Conservation (phyloP, 2,113 vertebrate species). For the Barnardius zonarius region DNA sequence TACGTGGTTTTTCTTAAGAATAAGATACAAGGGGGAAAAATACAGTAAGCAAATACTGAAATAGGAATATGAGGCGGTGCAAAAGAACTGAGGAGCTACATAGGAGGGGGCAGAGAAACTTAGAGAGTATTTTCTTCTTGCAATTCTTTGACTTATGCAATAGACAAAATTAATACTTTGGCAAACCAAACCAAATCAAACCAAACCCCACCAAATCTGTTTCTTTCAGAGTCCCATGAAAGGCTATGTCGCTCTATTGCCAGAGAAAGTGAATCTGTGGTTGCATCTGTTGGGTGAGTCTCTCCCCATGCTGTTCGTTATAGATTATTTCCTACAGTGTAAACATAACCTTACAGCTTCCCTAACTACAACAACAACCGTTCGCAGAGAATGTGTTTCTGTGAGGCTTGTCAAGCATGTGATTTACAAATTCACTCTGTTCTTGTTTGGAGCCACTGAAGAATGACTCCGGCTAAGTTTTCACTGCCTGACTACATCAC, state of each 20-base stretch:
- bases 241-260: slow-evolving; percentile 76
- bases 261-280: slow-evolving; percentile 77
- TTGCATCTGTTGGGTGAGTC: slow-evolving; percentile 83
- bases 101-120: neutral
- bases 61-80: neutral
- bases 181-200: neutral
- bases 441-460: neutral
- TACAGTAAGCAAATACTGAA: neutral
- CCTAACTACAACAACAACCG: neutral
- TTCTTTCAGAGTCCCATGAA: slow-evolving; percentile 77
- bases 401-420: neutral
- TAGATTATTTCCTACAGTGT: neutral
- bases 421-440: neutral
- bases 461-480: neutral
- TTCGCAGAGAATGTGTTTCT: neutral
- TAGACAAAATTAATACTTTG: neutral
- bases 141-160: neutral
- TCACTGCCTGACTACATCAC: neutral
- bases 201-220: neutral
- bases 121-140: neutral
- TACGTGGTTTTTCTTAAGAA: neutral
- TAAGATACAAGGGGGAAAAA: neutral
- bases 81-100: neutral
- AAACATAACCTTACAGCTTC: neutral
- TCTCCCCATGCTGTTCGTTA: neutral